Base-by-base conservation (phyloP, 2,888 invertebrate genomes). In the Electrophaes corylata region DNA sequence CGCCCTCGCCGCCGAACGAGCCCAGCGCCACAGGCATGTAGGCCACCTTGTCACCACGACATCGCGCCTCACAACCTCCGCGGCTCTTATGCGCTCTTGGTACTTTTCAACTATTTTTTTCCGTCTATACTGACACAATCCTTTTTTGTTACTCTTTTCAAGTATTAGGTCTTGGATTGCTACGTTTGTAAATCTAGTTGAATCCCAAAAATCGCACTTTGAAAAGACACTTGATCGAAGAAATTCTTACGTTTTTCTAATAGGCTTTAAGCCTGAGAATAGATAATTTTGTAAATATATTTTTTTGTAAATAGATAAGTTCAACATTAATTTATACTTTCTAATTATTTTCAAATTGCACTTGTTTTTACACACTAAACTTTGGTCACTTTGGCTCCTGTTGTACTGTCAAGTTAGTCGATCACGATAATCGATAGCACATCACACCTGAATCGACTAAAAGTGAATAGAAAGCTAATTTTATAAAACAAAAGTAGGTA, bases 21-120 rank as follows among this genome's bases (percentile, higher is more conserved):
- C 93, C 93, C 93, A 93, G 92, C 90, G 92, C 93, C 87, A 93
- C 93, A 71, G 90, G 93, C 93, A 93, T 93, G 91, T 92, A 93
- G 87, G 93, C 93, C 93, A 93, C 93, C 76, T 91, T 93, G 93
- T 93, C 93, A 93, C 93, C 93, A 92, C 84, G 86, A 83, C 93
- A 93, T 92, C 88, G 86, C 73, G 62, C 57, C 37, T 64, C 52
- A 4, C 29, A 23, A 57, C 51, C 54, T 14, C 37, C 43, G 1
- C 43, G 19, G 12, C n/a, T 16, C 11, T 8, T 50, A 55, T 59
- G 54, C 18, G 16, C 16, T 5, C 58, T 53, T 58, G 58, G 58
- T 58, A 58, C 52, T 52, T 57, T 46, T 26, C 11, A 37, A 37
- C 6, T 37, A 10, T 16, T 16, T 16, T 37, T 37, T 37, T 16